A percentile compares a stretch with the other conserved stretches of the same genome.
Conservation (phyloP, 2,113 vertebrate species). For the Apeltes quadracus region DNA sequence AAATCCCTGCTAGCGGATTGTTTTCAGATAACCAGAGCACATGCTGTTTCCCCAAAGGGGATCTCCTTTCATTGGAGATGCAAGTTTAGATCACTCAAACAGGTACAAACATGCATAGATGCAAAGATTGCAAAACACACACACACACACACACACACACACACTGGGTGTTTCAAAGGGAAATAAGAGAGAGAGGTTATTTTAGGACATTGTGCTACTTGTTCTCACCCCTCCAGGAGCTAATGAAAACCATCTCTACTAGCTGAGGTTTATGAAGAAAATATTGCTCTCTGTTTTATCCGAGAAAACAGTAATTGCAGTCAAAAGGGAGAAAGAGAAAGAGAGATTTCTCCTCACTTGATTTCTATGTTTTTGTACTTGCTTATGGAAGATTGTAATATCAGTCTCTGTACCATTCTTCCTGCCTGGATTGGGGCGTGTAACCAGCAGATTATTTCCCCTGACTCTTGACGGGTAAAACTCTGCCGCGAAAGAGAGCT, state of each 20-base stretch:
- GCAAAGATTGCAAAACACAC: slow-evolving; percentile 36
- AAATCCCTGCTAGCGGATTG: slow-evolving; percentile 8
- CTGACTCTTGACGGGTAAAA: slow-evolving; percentile 42
- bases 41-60: slow-evolving; percentile 13
- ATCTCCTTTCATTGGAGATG: slow-evolving; percentile 23
- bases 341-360: slow-evolving; percentile 65
- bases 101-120: slow-evolving; percentile 38
- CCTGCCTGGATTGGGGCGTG: slow-evolving; percentile 50
- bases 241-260: slow-evolving; percentile 30
- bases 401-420: slow-evolving; percentile 63
- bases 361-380: slow-evolving; percentile 21
- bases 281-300: slow-evolving; percentile 10
- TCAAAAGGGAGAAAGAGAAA: slow-evolving; percentile 58
- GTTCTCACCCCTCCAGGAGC: slow-evolving; percentile 24
- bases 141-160: slow-evolving; percentile 1
- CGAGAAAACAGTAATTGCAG: slow-evolving; percentile 27
- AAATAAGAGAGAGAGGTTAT: slow-evolving; percentile 55
- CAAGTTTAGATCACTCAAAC: slow-evolving; percentile 32
- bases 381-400: slow-evolving; percentile 55
- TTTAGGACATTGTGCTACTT: slow-evolving; percentile 43
- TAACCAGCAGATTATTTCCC: slow-evolving; percentile 54
- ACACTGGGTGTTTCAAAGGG: slow-evolving; percentile 70
- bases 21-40: slow-evolving; percentile 26
- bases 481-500: slow-evolving; percentile 38
- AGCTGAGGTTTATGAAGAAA: slow-evolving; percentile 11